Percentiles rank a stretch among this genome's conserved stretches.
Evolutionary conservation across 2,113 vertebrate species (phyloP).

Genomic region (Oryzias woworae): DNA sequence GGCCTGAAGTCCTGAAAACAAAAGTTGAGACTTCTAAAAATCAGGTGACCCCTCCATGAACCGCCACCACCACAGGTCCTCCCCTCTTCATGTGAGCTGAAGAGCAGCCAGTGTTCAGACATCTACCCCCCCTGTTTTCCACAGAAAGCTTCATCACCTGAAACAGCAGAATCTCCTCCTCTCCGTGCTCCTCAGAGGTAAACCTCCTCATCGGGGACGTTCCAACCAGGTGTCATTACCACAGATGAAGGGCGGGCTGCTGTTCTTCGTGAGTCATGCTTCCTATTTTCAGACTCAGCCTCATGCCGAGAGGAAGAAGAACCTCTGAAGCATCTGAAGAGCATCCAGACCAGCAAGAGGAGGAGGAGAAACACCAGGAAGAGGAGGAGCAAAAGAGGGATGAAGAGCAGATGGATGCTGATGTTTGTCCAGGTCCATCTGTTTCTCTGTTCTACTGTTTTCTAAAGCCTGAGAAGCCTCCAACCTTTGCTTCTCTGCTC

Average conservation of each 20-base stretch:
- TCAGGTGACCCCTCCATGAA: too few relatives aligned
- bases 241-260: too few relatives aligned
- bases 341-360: neutral
- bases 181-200: constrained; percentile 41
- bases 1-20: too few relatives aligned
- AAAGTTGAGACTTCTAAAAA: too few relatives aligned
- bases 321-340: neutral
- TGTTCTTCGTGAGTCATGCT: neutral
- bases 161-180: constrained; percentile 15
- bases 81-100: too few relatives aligned
- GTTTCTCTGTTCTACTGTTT: too few relatives aligned
- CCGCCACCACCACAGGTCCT: too few relatives aligned
- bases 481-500: neutral
- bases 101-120: too few relatives aligned
- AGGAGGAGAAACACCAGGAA: constrained; percentile 2
- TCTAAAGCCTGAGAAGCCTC: too few relatives aligned
- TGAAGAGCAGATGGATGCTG: constrained; percentile 68
- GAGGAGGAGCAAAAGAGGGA: constrained; percentile 37
- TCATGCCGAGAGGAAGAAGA: constrained; percentile 17
- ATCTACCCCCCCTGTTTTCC: neutral
- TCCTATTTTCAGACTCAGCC: constrained; percentile 33
- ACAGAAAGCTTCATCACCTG: constrained; percentile 44
- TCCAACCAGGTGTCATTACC: too few relatives aligned
- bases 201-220: neutral
- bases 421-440: constrained; percentile 82